Evolutionary conservation across 2,888 invertebrate species (phyloP).

Genomic region (Ashinkailepas kermadecensis): DNA sequence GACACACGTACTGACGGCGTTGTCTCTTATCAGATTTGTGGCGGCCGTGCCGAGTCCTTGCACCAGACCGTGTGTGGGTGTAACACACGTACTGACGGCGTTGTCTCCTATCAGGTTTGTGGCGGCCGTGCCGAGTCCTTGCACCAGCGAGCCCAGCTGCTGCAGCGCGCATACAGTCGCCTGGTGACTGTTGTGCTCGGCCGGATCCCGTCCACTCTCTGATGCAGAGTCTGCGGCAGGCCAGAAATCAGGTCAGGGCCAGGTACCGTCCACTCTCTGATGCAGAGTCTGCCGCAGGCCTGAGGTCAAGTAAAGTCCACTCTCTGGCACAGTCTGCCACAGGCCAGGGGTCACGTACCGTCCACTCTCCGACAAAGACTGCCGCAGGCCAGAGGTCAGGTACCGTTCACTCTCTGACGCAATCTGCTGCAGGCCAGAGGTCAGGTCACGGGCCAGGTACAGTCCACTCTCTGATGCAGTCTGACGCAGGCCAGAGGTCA

Average conservation of each 20-base stretch:
- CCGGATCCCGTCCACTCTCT: conserved; percentile 23
- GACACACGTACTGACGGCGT: no score
- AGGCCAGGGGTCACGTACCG: not conserved
- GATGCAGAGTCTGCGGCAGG: not conserved
- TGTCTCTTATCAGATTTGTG: no score
- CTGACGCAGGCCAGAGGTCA: no score
- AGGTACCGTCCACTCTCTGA: no score
- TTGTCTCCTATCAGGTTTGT: conserved; percentile 82
- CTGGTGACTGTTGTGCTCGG: conserved; percentile 56
- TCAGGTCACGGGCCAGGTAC: no score
- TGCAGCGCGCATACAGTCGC: conserved; percentile 85
- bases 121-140: conserved; percentile 89
- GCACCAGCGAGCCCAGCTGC: conserved; percentile 81
- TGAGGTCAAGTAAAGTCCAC: no score
- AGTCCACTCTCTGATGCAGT: not conserved
- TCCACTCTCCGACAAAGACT: not conserved
- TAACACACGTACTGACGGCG: conserved; percentile 56
- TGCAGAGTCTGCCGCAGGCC: not conserved
- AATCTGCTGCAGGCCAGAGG: not conserved
- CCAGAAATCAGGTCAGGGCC: not conserved
- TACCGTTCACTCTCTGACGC: conserved; percentile 23
- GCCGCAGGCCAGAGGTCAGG: no score
- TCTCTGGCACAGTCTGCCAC: conserved; percentile 24
- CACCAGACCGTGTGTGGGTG: conserved; percentile 54
- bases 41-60: conserved; percentile 79